Evolutionary conservation across 2,113 vertebrate genomes (phyloP).

Genomic region (Globicephala melas): DNA sequence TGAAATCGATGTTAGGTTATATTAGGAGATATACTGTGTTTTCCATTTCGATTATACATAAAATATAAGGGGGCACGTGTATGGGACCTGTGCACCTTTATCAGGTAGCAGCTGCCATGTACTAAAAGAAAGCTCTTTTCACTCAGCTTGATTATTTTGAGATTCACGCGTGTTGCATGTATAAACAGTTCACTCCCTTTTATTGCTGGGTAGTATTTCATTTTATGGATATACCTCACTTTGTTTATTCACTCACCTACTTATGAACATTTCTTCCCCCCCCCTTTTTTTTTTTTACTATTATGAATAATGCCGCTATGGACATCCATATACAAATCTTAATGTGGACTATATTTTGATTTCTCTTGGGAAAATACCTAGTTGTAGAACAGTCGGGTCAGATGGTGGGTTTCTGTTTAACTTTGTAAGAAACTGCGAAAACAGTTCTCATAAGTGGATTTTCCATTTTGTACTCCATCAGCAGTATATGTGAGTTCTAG

Average conservation of each 20-base stretch:
- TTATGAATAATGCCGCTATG: neutral
- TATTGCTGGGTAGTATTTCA: neutral
- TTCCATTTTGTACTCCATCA: neutral
- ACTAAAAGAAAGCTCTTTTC: neutral
- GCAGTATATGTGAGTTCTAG: neutral
- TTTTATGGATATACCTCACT: neutral
- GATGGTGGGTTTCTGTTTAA: neutral
- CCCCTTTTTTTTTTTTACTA: neutral
- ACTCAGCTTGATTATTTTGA: neutral
- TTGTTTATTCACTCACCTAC: neutral
- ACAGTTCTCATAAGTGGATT: neutral
- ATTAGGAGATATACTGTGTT: neutral
- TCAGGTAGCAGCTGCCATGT: neutral
- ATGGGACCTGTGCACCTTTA: neutral
- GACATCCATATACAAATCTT: neutral
- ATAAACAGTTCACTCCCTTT: neutral
- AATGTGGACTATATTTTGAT: neutral
- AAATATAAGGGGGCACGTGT: fast-evolving
- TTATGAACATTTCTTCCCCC: neutral
- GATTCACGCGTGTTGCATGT: neutral
- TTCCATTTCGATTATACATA: neutral
- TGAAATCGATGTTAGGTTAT: neutral
- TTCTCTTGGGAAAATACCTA: neutral
- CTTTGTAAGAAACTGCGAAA: neutral
- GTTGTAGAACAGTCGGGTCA: neutral